Percentiles rank a stretch among this genome's conserved stretches.
Evolutionary conservation across 2,113 vertebrate species (phyloP).

Genomic region (Bungarus multicinctus): DNA sequence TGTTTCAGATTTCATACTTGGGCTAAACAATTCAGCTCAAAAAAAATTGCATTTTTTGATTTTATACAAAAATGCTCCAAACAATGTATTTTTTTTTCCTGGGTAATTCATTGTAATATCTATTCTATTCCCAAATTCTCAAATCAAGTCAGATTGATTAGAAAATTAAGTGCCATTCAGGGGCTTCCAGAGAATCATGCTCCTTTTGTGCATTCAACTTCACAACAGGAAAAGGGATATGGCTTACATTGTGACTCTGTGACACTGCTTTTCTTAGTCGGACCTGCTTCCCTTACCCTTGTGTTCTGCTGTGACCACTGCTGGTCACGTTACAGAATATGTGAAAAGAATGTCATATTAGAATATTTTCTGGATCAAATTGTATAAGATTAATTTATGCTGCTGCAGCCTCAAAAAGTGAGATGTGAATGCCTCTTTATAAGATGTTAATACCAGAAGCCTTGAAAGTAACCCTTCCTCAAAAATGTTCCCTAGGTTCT

Average conservation of each 20-base stretch:
- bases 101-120: neutral
- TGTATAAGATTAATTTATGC: neutral
- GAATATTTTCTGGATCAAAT: neutral
- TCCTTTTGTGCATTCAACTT: neutral
- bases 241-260: neutral
- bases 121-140: neutral
- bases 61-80: neutral
- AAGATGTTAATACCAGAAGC: neutral
- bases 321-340: neutral
- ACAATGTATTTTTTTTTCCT: neutral
- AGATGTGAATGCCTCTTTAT: neutral
- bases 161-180: neutral
- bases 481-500: neutral
- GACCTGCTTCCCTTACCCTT: neutral
- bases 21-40: neutral
- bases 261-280: neutral
- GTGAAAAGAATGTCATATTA: neutral
- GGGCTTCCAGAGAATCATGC: neutral
- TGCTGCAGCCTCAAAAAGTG: neutral
- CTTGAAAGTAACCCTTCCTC: neutral
- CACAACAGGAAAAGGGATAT: neutral
- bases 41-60: neutral
- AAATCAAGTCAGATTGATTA: neutral
- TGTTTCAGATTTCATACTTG: neutral
- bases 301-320: neutral